A percentile compares a stretch with the other conserved stretches of the same genome.
Conservation (phyloP, 2,888 invertebrate species). For the Crocallis elinguaria region DNA sequence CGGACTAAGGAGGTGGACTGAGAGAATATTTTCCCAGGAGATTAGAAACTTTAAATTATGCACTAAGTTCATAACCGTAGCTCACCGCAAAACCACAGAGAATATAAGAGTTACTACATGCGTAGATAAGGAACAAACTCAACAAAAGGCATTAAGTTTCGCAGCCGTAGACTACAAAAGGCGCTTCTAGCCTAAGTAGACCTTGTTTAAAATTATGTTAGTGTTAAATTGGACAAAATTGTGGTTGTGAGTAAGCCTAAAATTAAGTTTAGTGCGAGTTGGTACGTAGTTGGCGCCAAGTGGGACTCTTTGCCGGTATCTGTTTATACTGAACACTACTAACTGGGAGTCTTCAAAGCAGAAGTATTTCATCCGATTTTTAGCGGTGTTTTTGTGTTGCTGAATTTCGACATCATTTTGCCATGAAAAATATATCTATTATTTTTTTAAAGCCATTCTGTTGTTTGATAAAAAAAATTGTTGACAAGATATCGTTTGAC, state of each 20-base stretch:
- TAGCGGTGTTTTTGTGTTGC: too few relatives aligned
- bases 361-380: too few relatives aligned
- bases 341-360: too few relatives aligned
- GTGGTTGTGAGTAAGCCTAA: neutral
- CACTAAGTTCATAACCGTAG: constrained; percentile 22
- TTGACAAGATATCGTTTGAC: too few relatives aligned
- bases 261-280: neutral
- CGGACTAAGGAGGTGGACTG: constrained; percentile 21
- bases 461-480: too few relatives aligned
- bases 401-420: too few relatives aligned
- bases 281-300: neutral
- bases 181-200: constrained; percentile 2
- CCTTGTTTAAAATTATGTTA: constrained; percentile 14
- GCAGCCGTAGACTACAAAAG: constrained; percentile 22
- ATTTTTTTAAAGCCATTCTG: too few relatives aligned
- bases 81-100: constrained; percentile 14
- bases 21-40: constrained; percentile 18
- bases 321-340: too few relatives aligned
- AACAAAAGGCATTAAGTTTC: constrained; percentile 30
- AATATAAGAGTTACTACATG: neutral
- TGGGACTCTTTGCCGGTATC: too few relatives aligned
- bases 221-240: constrained; percentile 1
- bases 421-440: too few relatives aligned
- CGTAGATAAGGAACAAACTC: constrained; percentile 15
- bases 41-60: constrained; percentile 26